A percentile compares a stretch with the other conserved stretches of the same genome.
These are phyloP conservation scores for Alectura lathami DNA, from an alignment of 2,113 vertebrate genomes.

Conservation along the genomic window DNA sequence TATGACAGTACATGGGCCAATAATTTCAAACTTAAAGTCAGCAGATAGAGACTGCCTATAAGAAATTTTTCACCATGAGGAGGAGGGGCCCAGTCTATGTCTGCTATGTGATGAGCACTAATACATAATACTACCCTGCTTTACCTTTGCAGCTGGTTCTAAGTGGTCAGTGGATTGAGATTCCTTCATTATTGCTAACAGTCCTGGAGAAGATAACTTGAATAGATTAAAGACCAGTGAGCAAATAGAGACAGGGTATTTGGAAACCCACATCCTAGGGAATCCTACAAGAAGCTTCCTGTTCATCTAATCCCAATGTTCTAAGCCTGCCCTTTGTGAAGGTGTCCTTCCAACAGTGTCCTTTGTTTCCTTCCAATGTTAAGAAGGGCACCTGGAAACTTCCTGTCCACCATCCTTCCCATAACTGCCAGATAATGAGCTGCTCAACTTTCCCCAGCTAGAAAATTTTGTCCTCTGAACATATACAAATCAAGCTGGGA, in stretches of 20 bases:
- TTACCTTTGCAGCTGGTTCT: background rate
- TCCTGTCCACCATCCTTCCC: background rate
- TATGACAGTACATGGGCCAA: no score
- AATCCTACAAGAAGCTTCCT: background rate
- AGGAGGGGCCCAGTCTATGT: background rate
- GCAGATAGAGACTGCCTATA: no score
- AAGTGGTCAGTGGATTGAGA: background rate
- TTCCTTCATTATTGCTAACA: background rate
- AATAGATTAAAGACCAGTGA: background rate
- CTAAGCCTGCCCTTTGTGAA: background rate
- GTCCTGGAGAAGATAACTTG: background rate
- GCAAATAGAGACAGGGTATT: background rate
- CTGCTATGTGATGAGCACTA: background rate
- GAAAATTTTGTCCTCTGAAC: background rate
- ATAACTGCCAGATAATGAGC: background rate
- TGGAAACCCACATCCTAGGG: background rate
- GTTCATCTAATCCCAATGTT: background rate
- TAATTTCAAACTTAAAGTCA: no score
- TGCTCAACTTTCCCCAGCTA: background rate
- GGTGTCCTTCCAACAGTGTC: background rate
- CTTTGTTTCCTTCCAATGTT: background rate
- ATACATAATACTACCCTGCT: background rate
- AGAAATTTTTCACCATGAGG: no score
- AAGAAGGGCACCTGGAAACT: background rate
- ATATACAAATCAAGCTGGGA: background rate